Base-by-base conservation (phyloP, 2,888 invertebrate species). In the Mesorhabditis spiculigera region DNA sequence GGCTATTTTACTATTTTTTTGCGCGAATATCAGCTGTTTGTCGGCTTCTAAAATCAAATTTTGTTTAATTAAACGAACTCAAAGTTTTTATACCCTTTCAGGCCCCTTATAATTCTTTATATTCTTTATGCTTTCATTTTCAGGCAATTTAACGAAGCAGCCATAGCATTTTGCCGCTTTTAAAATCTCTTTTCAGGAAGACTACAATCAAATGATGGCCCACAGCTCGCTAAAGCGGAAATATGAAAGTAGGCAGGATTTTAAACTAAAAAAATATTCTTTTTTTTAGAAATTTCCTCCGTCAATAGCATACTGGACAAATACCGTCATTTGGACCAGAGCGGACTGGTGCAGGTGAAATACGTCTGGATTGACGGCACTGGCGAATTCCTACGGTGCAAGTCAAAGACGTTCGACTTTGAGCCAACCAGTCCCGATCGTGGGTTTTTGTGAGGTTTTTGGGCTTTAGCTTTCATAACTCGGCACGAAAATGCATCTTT, bases 351-450 rank as follows among this genome's bases (percentile, higher is more conserved):
- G 6, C 75, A 75, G 73, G 93, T 92, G 50, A 93, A 93, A 67
- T 95, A 95, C 87, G 90, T 94, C 68, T 95, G 94, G 94, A 93
- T 95, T 81, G 95, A 95, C 86, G 95, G 94, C 41, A 91, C 92
- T 10, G 94, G 93, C n/a, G 93, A 94, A 86, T 90, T 91, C 83
- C 84, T 94, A 69, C 89, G 94, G 71, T 91, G 92, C 87, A 95
- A 95, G 87, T 93, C 93, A 75, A 90, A 93, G 75, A 94, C 94
- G 0, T 86, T 94, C 74, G 91, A 91, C 86, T 93, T 91, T 83
- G 90, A 93, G 76, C 94, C 94, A 1, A 90, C 90, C 78, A 88
- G 88, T 78, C 90, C 92, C 8, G 75, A 75, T 44, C 83, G 85
- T 50, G 58, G n/a, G 58, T 50, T 28, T 28, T 28, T 28, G 1